Base-by-base conservation (phyloP, 2,888 invertebrate genomes). In the Altica lythri region DNA sequence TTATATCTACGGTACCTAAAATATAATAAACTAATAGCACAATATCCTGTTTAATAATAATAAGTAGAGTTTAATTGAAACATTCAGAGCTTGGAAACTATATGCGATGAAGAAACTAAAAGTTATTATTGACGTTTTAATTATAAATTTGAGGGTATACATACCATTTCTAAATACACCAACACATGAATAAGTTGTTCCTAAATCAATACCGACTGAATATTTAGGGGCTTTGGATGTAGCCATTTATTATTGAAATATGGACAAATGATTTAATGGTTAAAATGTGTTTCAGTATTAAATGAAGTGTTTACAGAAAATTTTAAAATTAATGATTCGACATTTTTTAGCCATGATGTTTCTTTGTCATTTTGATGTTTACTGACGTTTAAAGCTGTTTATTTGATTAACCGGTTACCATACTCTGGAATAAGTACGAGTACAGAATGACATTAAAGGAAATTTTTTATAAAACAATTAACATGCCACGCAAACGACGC, bases 1-100 rank as follows among this genome's bases (percentile, higher is more conserved):
- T 91, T 62, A 91, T 90, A 72, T 91, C 90, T 65, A 90, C 89
- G 5, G 55, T 42, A 9, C 64, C 65, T 60, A 13, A 2, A 44
- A 40, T 10, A 13, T 10, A 2, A 32, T 25, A 27, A 43, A 18
- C 6, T 16, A n/a, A 4, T 8, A n/a, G 16, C 4, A 30, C 12
- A 9, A n/a, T 30, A 5, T 4, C 4, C 12, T 30, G n/a, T 30
- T 4, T 5, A 5, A 5, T 30, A 12, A 30, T 4, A 5, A 5
- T 4, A 22, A 22, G 4, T 5, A 22, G 6, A 22, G 6, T 5
- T 22, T 22, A 22, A 22, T 22, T 19, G 22, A 19, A 5, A 19
- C 6, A 5, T 19, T 6, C 6, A 6, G 22, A 19, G 22, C 3
- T 19, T 19, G 6, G 22, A n/a, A 19, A 19, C 6, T 3, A 19